Evolutionary conservation across 2,888 invertebrate genomes (phyloP), one percentile per base, ranked within the genome.

Genomic region (Lasioglossum oenotherae): DNA sequence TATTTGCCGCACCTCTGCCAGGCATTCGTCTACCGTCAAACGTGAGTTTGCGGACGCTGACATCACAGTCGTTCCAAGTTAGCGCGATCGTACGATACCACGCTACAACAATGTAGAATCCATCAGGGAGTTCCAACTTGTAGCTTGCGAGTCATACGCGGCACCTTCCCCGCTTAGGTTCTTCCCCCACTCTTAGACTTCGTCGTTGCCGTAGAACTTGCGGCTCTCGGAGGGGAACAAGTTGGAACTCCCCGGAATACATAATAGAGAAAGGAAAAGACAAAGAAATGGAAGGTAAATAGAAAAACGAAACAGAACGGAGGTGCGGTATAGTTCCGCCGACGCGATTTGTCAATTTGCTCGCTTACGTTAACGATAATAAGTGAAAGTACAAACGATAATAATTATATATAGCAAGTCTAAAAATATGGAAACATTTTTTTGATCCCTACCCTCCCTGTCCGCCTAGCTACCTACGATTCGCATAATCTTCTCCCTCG

Each of bases 381-480:
- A 82, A 87, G 77, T 85, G 74, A 71, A 78, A 85, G 80, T 86
- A 84, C 72, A 89, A 89, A 76, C 71, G 79, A 88, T 85, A 67
- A 78, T 86, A 85, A 81, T 84, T 82, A 86, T 85, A 83, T 75
- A 84, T 76, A 71, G 80, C 88, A 69, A 84, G 72, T 89, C 87
- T 87, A 90, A 88, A 89, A 91, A 87, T 91, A 87, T 87, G 84
- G 71, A 88, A 88, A 88, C 82, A n/a, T 53, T 53, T 31, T 64
- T 80, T 82, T 75, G 53, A 31, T 67, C 76, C 74, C 64, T 69
- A 69, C 69, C 53, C 57, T 69, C 19, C 23, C 12, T 16, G 41
- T 38, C 35, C 14, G 12, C 57, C 64, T 53, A 60, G 60, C 16
- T 19, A 19, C 8, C 35, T 74, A 44, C 23, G 31, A 35, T 71